Conservation (phyloP, 2,113 vertebrate species). For the Thomomys bottae region DNA sequence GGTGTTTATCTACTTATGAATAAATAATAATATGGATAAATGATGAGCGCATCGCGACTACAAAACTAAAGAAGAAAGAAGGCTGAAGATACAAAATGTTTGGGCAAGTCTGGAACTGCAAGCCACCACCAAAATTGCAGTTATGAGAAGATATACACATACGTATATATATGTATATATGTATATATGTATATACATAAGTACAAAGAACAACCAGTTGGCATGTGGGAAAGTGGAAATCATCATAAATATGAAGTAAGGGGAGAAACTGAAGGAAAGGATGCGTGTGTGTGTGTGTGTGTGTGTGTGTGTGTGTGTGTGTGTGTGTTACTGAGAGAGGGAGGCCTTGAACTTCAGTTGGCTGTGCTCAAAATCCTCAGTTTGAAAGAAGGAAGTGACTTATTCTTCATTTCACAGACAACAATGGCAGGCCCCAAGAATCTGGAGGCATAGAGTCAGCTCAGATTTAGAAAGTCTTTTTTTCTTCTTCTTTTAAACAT, state of each 20-base stretch:
- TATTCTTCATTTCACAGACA: not conserved
- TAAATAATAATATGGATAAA: not conserved
- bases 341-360: not conserved
- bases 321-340: not conserved
- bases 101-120: not conserved
- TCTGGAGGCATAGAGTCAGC: not conserved
- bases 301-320: not conserved
- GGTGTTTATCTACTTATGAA: not conserved
- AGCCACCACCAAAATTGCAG: not conserved
- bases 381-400: not conserved
- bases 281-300: not conserved
- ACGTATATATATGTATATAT: too few relatives aligned
- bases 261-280: not conserved
- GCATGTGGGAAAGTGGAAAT: not conserved
- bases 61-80: not conserved
- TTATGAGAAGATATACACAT: not conserved
- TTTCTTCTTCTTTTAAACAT: not conserved
- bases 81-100: not conserved
- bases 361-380: not conserved
- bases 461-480: not conserved
- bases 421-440: not conserved
- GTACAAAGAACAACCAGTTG: not conserved
- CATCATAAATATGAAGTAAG: not conserved
- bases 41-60: not conserved
- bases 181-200: too few relatives aligned